Evolutionary conservation across 2,113 vertebrate species (phyloP).

Genomic region (Elephas maximus): DNA sequence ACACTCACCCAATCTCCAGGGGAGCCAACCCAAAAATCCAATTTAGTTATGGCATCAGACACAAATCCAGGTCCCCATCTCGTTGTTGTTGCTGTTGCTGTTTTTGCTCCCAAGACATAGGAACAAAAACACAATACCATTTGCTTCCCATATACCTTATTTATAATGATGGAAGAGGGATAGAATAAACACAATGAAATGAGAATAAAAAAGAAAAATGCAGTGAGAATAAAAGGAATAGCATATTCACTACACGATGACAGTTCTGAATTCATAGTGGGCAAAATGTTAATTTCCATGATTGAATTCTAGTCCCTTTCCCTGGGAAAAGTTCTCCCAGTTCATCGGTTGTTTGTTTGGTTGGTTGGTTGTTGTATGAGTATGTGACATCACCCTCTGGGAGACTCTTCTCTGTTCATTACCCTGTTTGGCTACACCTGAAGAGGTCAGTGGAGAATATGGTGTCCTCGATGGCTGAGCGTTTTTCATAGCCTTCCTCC

Average conservation of each 20-base stretch:
- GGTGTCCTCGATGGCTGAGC: neutral
- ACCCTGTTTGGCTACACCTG: neutral
- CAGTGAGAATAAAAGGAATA: neutral
- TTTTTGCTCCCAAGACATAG: neutral
- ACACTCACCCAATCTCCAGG: neutral
- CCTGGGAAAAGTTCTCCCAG: too few relatives aligned
- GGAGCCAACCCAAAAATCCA: neutral
- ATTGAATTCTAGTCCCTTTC: neutral
- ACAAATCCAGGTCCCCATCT: neutral
- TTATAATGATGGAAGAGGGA: neutral
- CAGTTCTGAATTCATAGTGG: neutral
- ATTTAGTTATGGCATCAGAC: neutral
- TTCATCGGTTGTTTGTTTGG: neutral
- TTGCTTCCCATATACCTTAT: neutral
- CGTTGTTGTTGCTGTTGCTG: neutral
- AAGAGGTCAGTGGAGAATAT: neutral
- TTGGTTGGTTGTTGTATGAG: too few relatives aligned
- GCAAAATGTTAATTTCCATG: neutral
- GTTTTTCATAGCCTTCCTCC: neutral
- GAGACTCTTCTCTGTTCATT: neutral
- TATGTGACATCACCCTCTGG: accelerated
- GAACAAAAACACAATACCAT: neutral
- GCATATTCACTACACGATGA: neutral
- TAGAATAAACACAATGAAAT: neutral
- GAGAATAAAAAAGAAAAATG: neutral